Evolutionary conservation across 2,888 invertebrate genomes (phyloP), one percentile per base, ranked within the genome.

Genomic region (Netelia virgata): DNA sequence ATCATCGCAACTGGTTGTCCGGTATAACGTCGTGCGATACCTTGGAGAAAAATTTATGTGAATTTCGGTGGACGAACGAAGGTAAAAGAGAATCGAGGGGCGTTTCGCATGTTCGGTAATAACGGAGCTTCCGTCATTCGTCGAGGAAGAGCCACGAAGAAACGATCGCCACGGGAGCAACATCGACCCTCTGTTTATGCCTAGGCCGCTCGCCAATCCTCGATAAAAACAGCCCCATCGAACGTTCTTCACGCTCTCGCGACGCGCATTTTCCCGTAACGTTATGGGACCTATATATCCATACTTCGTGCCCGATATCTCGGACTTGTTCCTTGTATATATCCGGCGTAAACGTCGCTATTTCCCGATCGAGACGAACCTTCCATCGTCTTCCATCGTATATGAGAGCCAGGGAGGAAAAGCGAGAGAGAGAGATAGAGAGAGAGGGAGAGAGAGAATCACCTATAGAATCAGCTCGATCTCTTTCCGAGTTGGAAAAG

Each of bases 161-260:
- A 91, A 92, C 91, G 91, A 92, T 87, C 91, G 88, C 89, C 91
- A 86, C 89, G 92, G 92, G 92, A 92, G 88, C 88, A 82, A 87
- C 88, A 82, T 77, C 83, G 86, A 84, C 86, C 88, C 84, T 88
- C 86, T 88, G 87, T 89, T 90, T 89, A 89, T 88, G 87, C 83
- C 84, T 82, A 84, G 72, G 75, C 41, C 78, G 84, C 77, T 69
- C 84, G 85, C 64, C 85, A 85, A 86, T 86, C 83, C 87, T 86
- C 76, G 76, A 87, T 88, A 87, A 86, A 82, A 86, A 84, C 77
- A 72, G 68, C 84, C 73, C 68, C 36, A 74, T 74, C 76, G 68
- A 82, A 72, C 76, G 78, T 69, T 78, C 80, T 82, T 74, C 82
- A 63, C 82, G 74, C 72, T 86, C 76, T 70, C 68, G 36, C 6